Percentiles rank a stretch among this genome's conserved stretches.
These are phyloP conservation scores for Drosophila kuntzei DNA, from an alignment of 2,888 invertebrate species.

Conservation along the genomic window DNA sequence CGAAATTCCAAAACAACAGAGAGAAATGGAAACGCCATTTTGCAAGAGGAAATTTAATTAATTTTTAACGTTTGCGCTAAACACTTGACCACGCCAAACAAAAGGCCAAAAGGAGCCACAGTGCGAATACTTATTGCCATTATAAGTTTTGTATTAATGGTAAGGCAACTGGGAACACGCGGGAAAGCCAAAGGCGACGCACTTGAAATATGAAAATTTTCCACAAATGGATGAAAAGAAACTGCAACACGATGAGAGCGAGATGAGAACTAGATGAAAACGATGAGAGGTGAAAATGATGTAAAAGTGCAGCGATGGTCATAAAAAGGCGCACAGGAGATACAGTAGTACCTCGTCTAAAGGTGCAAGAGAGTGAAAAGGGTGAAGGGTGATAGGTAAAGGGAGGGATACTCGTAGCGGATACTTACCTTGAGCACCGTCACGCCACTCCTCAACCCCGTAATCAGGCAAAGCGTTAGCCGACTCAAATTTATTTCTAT, in stretches of 20 bases:
- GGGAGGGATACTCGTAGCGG: constrained; percentile 20
- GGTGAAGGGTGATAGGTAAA: not conserved
- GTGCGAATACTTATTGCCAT: constrained; percentile 36
- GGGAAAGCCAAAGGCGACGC: constrained; percentile 47
- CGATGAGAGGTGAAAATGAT: constrained; percentile 51
- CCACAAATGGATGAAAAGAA: constrained; percentile 60
- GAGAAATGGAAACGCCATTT: constrained; percentile 35
- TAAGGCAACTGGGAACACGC: constrained; percentile 25
- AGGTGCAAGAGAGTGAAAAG: not conserved
- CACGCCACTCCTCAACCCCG: constrained; percentile 91
- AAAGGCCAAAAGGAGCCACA: constrained; percentile 38
- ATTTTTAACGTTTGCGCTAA: constrained; percentile 69
- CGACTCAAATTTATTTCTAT: constrained; percentile 87
- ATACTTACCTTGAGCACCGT: constrained; percentile 86
- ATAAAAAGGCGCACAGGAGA: constrained; percentile 53
- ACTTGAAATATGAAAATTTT: constrained; percentile 60
- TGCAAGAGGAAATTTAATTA: constrained; percentile 67
- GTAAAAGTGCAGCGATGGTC: constrained; percentile 52
- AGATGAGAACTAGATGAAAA: constrained; percentile 5
- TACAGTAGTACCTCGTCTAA: constrained; percentile 6
- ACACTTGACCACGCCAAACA: constrained; percentile 57
- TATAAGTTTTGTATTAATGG: constrained; percentile 46
- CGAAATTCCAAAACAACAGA: constrained; percentile 5
- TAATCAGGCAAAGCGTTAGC: constrained; percentile 88
- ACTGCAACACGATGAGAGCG: constrained; percentile 55